A percentile compares a stretch with the other conserved stretches of the same genome.
These are phyloP conservation scores for Scolopax rusticola DNA, from an alignment of 2,797 vertebrate species.

Conservation along the genomic window DNA sequence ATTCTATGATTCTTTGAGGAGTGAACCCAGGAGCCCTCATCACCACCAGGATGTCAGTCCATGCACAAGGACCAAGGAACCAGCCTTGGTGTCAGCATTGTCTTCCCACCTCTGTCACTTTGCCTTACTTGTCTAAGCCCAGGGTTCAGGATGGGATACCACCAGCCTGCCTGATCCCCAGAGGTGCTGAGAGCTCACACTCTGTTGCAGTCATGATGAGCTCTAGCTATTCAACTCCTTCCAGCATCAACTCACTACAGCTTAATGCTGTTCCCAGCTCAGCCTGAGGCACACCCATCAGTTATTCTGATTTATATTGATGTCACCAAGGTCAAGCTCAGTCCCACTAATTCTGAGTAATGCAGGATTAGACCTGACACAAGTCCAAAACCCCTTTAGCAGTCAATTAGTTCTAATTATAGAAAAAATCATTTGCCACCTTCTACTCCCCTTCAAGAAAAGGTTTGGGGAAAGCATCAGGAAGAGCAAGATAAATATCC, in stretches of 20 bases:
- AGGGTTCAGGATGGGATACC: neutral
- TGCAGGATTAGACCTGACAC: neutral
- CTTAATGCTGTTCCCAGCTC: neutral
- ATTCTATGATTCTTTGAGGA: neutral
- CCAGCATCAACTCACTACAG: neutral
- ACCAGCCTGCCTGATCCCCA: neutral
- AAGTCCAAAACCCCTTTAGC: neutral
- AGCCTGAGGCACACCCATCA: neutral
- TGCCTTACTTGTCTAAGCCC: neutral
- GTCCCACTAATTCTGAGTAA: neutral
- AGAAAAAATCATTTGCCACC: neutral
- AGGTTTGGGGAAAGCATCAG: neutral
- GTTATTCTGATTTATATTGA: neutral
- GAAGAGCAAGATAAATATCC: neutral
- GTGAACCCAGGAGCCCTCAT: neutral
- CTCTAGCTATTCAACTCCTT: neutral
- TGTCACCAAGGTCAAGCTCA: neutral
- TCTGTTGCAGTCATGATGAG: neutral
- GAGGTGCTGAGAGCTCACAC: neutral
- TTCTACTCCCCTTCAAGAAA: neutral
- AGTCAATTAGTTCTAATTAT: constrained; percentile 13
- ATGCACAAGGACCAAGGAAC: neutral
- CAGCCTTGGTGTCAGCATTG: neutral
- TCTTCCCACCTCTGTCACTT: neutral
- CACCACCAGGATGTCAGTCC: rapidly evolving